Conservation (phyloP, 2,888 invertebrate species). For the Phyllotreta cruciferae region DNA sequence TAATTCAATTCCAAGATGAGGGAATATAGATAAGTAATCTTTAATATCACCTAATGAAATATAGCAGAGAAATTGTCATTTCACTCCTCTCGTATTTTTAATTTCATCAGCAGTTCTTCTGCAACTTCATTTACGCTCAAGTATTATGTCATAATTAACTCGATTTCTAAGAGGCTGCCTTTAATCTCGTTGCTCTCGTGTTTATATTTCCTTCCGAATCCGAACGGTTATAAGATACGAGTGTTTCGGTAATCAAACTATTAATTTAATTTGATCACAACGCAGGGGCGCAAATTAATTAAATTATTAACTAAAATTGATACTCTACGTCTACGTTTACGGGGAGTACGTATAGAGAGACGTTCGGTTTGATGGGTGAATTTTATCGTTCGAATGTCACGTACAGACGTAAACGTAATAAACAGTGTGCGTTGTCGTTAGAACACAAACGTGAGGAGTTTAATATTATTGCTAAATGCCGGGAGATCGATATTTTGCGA, state of each 20-base stretch:
- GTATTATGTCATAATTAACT: conserved; percentile 8
- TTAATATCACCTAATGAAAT: no score
- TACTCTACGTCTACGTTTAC: conserved; percentile 3
- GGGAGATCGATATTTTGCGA: no score
- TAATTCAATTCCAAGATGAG: no score
- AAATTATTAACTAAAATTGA: conserved; percentile 22
- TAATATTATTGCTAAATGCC: no score
- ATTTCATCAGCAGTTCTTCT: not conserved
- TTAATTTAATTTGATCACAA: conserved; percentile 20
- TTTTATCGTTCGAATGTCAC: conserved; percentile 12
- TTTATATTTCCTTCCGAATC: conserved; percentile 2
- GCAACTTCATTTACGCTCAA: not conserved
- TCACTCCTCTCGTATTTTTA: not conserved
- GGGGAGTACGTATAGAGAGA: not conserved
- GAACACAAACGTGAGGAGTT: conserved; percentile 3
- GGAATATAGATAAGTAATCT: no score
- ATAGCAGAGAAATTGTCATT: no score
- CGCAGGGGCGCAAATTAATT: conserved; percentile 8
- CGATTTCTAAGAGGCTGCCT: conserved; percentile 2
- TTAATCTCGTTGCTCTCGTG: conserved; percentile 8
- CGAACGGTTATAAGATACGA: conserved; percentile 15
- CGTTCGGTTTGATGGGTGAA: not conserved
- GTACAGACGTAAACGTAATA: conserved; percentile 10
- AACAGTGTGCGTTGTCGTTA: not conserved
- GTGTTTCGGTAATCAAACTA: conserved; percentile 23